A percentile compares a stretch with the other conserved stretches of the same genome.
Conservation (phyloP, 2,888 invertebrate species). For the Frankliniella fusca region DNA sequence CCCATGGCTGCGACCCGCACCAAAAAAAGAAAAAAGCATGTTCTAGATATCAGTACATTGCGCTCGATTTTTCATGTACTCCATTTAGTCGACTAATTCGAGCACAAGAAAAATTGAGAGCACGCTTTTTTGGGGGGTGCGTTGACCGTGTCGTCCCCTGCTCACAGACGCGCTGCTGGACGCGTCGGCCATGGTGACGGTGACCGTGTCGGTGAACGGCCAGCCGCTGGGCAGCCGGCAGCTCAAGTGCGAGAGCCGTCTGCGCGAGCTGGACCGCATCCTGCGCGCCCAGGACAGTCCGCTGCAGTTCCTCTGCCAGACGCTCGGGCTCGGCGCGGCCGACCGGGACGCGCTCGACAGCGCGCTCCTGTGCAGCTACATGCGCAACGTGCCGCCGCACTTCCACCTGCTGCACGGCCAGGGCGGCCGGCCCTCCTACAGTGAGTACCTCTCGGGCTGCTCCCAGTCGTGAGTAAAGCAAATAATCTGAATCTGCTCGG, state of each 20-base stretch:
- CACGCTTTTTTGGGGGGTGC: too few relatives aligned
- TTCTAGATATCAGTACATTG: too few relatives aligned
- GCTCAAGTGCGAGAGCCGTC: conserved; percentile 80
- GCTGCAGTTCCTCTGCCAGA: conserved; percentile 84
- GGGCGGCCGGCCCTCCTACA: conserved; percentile 33
- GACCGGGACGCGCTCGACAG: conserved; percentile 75
- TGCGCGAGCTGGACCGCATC: conserved; percentile 77
- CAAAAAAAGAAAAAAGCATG: too few relatives aligned
- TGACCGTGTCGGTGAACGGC: conserved; percentile 76
- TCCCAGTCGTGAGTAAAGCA: too few relatives aligned
- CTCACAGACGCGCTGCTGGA: conserved; percentile 67
- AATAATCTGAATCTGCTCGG: too few relatives aligned
- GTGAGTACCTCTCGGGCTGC: conserved; percentile 28
- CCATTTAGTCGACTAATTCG: too few relatives aligned
- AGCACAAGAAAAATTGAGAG: too few relatives aligned
- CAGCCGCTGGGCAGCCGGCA: conserved; percentile 74
- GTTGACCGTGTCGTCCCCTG: not conserved
- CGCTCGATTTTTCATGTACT: too few relatives aligned
- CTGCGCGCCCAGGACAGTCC: conserved; percentile 74
- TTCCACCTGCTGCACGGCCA: conserved; percentile 63
- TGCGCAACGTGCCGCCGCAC: conserved; percentile 79
- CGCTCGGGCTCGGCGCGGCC: conserved; percentile 71
- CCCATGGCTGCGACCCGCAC: too few relatives aligned
- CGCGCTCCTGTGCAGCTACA: conserved; percentile 75
- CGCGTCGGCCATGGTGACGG: conserved; percentile 75